Conservation (phyloP, 1,140 invertebrate species). For the Pseudoatta argentina region DNA sequence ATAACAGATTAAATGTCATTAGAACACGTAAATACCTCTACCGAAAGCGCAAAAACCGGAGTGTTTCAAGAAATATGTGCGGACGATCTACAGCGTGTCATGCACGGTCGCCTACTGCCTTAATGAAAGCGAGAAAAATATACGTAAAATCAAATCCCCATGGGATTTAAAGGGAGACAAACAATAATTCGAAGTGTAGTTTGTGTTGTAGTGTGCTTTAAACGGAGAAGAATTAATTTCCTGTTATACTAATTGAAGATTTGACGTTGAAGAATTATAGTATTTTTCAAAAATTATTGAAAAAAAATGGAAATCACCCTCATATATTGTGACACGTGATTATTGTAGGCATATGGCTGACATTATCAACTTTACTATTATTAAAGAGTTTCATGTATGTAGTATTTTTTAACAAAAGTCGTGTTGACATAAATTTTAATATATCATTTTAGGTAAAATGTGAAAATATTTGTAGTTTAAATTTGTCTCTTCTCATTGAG, state of each 20-base stretch:
- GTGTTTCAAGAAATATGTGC: constrained; percentile 27
- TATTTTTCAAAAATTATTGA: background rate
- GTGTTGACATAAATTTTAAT: background rate
- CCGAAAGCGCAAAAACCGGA: constrained; percentile 16
- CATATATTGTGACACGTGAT: too few species aligned
- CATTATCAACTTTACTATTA: background rate
- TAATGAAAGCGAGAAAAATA: constrained; percentile 80
- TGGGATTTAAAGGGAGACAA: constrained; percentile 40
- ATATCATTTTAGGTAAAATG: background rate
- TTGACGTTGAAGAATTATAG: background rate
- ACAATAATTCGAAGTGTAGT: constrained; percentile 34
- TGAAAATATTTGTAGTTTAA: constrained; percentile 10
- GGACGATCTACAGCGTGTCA: constrained; percentile 25
- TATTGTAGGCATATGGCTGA: too few species aligned
- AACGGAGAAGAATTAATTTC: constrained; percentile 14
- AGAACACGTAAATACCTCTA: constrained; percentile 45
- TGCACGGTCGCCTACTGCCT: constrained; percentile 51
- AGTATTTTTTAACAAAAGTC: background rate
- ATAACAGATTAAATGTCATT: constrained; percentile 53
- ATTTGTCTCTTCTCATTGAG: background rate
- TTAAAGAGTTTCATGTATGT: background rate
- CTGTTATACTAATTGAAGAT: constrained; percentile 25
- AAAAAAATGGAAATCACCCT: background rate
- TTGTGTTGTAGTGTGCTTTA: background rate
- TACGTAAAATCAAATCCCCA: constrained; percentile 73